These are phyloP conservation scores for Gadopsis marmoratus DNA, from an alignment of 2,797 vertebrate genomes.

Conservation along the genomic window DNA sequence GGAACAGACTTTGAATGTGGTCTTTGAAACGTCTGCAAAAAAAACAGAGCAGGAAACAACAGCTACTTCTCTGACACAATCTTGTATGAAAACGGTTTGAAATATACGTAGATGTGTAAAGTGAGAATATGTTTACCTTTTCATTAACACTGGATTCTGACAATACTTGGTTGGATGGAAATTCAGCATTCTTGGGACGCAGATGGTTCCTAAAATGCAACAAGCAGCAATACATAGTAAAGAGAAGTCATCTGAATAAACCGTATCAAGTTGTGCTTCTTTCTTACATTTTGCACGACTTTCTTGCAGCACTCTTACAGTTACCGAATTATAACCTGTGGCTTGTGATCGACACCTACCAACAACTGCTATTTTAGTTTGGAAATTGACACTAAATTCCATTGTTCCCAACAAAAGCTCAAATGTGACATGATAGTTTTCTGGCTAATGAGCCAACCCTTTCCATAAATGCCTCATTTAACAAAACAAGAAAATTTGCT, in stretches of 20 bases:
- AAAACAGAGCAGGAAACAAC: not conserved
- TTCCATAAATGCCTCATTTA: not conserved
- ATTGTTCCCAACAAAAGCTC: not conserved
- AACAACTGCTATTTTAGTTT: not conserved
- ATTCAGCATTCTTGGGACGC: conserved; percentile 71
- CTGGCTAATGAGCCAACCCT: not conserved
- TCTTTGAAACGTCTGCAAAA: conserved; percentile 52
- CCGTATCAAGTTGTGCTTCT: not conserved
- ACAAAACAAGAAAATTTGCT: not conserved
- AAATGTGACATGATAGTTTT: conserved; percentile 1
- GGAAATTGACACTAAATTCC: not conserved
- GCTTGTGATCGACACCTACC: not conserved
- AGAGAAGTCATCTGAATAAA: conserved; percentile 20
- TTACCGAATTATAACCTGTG: not conserved
- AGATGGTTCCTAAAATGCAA: conserved; percentile 75
- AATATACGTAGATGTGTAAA: not conserved
- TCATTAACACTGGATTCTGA: conserved; percentile 53
- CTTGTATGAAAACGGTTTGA: not conserved
- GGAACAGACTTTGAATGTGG: conserved; percentile 66
- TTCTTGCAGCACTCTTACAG: not conserved
- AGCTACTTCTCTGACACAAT: conserved; percentile 1
- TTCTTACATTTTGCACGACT: conserved; percentile 5
- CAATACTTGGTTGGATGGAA: conserved; percentile 42
- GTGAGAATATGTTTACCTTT: conserved; percentile 66
- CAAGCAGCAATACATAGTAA: conserved; percentile 13